Evolutionary conservation across 2,797 vertebrate species (phyloP).

Genomic region (Lepilemur ruficaudatus): DNA sequence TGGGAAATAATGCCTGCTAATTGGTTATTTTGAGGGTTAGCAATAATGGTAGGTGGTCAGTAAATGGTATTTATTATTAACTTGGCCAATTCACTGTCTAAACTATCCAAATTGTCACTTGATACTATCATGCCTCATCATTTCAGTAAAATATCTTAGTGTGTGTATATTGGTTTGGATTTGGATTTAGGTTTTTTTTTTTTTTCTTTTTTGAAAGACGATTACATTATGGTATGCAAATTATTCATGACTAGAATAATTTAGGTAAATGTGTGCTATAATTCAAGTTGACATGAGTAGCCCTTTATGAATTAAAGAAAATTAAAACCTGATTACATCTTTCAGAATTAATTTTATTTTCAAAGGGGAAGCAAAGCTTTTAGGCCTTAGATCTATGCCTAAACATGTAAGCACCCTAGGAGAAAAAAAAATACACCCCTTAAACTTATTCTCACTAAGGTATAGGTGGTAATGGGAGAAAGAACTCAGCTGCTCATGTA

Average conservation of each 20-base stretch:
- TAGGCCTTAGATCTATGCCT: background rate
- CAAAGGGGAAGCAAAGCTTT: background rate
- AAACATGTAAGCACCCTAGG: background rate
- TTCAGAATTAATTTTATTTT: conserved; percentile 13
- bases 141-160: background rate
- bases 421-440: background rate
- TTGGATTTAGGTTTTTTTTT: background rate
- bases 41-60: background rate
- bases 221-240: background rate
- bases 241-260: background rate
- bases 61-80: background rate
- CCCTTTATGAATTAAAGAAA: background rate
- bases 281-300: background rate
- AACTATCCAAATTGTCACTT: background rate
- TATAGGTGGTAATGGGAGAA: background rate
- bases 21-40: background rate
- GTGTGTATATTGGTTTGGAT: background rate
- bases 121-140: background rate
- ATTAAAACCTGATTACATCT: background rate
- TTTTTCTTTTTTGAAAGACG: background rate
- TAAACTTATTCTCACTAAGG: background rate
- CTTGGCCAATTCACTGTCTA: background rate
- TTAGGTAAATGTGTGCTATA: background rate
- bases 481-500: background rate
- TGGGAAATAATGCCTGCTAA: background rate